These are phyloP conservation scores for Pollachius pollachius DNA, from an alignment of 2,113 vertebrate genomes.

Conservation along the genomic window DNA sequence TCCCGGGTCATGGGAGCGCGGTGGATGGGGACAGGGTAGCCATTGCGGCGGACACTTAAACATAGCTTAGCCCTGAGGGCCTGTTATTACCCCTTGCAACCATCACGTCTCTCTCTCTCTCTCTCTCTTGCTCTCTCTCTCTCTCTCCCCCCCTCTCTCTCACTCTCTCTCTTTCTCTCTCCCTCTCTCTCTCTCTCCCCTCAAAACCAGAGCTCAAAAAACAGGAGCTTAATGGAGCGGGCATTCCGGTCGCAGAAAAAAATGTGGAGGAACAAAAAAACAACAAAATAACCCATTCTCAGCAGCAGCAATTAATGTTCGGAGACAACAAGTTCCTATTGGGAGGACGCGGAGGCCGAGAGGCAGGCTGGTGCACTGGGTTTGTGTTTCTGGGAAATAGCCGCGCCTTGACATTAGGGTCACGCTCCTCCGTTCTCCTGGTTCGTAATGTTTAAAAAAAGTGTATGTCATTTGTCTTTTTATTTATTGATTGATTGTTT, in stretches of 20 bases:
- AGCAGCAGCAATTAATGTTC: constrained; percentile 63
- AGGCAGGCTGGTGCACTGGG: too few species aligned
- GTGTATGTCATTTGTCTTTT: too few species aligned
- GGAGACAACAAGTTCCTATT: constrained; percentile 41
- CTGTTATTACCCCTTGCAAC: constrained; percentile 88
- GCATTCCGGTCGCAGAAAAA: constrained; percentile 45
- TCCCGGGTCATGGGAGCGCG: constrained; percentile 60
- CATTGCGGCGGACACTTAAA: constrained; percentile 69
- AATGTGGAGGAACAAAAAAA: constrained; percentile 36
- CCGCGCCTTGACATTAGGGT: too few species aligned
- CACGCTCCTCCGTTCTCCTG: too few species aligned
- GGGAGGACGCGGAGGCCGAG: too few species aligned
- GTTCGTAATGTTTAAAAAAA: too few species aligned
- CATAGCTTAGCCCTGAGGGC: constrained; percentile 66
- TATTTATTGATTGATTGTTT: too few species aligned
- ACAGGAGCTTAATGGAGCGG: constrained; percentile 56
- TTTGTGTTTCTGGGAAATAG: too few species aligned
- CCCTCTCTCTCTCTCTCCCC: constrained; percentile 62
- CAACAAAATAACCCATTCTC: constrained; percentile 55
- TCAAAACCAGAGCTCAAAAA: neutral
- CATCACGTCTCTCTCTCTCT: constrained; percentile 75
- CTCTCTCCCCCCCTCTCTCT: too few species aligned
- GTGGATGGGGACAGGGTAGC: constrained; percentile 57
- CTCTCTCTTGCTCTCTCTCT: constrained; percentile 58
- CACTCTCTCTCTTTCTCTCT: constrained; percentile 51